These are phyloP conservation scores for Gallinago media DNA, from an alignment of 2,113 vertebrate species.

Conservation along the genomic window DNA sequence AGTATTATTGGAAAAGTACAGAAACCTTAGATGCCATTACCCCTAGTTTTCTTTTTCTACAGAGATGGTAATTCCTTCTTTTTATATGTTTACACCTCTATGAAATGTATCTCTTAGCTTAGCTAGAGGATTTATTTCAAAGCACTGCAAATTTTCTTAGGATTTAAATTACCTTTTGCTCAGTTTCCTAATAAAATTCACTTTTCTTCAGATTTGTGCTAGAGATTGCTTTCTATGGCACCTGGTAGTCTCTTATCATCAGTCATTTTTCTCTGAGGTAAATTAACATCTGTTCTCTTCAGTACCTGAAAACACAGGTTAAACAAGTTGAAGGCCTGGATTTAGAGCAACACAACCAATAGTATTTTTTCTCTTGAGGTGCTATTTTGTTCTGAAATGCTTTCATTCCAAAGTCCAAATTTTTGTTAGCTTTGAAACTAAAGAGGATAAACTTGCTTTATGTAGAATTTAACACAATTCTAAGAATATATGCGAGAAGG, in stretches of 20 bases:
- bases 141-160: not conserved
- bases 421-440: not conserved
- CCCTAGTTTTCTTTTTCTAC: not conserved
- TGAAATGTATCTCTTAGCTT: not conserved
- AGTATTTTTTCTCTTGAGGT: not conserved
- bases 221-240: not conserved
- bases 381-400: not conserved
- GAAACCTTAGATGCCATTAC: not conserved
- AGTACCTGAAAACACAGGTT: not conserved
- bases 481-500: not conserved
- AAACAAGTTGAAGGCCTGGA: not conserved
- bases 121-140: not conserved
- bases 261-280: not conserved
- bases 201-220: not conserved
- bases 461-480: not conserved
- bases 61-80: not conserved
- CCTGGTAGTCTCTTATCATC: not conserved
- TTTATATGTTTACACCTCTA: not conserved
- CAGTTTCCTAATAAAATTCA: not conserved
- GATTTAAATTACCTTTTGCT: not conserved
- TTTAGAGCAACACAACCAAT: not conserved
- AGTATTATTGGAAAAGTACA: not conserved
- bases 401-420: not conserved
- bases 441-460: not conserved
- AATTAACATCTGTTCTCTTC: not conserved